A percentile compares a stretch with the other conserved stretches of the same genome.
phyloP scores from a whole-genome alignment of 2,113 vertebrate genomes.

The Malurus elegans region DNA sequence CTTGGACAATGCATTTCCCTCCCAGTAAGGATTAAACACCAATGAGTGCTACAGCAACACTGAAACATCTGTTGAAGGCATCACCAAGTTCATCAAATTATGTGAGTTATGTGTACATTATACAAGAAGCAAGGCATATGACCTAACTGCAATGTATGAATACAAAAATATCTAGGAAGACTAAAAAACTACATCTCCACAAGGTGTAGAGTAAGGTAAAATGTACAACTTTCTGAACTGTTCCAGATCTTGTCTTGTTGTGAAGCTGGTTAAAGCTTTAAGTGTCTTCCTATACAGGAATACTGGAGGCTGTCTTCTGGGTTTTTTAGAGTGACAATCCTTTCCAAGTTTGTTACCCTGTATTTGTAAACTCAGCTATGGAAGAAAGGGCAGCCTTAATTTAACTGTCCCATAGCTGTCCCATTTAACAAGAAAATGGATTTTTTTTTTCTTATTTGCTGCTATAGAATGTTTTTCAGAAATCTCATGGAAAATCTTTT shows the following conservation, averaged over 20 bases:
- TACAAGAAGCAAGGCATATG: background rate
- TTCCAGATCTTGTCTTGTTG: background rate
- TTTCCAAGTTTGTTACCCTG: background rate
- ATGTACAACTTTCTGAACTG: background rate
- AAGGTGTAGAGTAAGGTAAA: background rate
- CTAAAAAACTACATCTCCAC: background rate
- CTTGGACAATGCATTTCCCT: background rate
- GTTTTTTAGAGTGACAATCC: background rate
- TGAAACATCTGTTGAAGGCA: background rate
- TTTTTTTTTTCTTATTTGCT: slow-evolving; percentile 56
- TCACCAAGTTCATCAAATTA: background rate
- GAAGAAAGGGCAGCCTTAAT: background rate
- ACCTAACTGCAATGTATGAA: background rate
- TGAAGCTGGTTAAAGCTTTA: background rate
- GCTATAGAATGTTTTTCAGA: slow-evolving; percentile 38
- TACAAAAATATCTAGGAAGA: background rate
- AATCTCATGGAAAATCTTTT: slow-evolving; percentile 69
- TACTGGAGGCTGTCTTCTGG: background rate
- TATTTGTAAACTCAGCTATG: slow-evolving; percentile 9
- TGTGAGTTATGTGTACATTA: background rate
- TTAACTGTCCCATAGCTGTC: background rate
- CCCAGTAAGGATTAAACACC: background rate
- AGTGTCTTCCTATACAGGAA: background rate
- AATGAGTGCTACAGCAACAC: background rate
- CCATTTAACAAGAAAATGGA: slow-evolving; percentile 48